phyloP scores from a whole-genome alignment of 2,797 vertebrate genomes.

The Uromys caudimaculatus region DNA sequence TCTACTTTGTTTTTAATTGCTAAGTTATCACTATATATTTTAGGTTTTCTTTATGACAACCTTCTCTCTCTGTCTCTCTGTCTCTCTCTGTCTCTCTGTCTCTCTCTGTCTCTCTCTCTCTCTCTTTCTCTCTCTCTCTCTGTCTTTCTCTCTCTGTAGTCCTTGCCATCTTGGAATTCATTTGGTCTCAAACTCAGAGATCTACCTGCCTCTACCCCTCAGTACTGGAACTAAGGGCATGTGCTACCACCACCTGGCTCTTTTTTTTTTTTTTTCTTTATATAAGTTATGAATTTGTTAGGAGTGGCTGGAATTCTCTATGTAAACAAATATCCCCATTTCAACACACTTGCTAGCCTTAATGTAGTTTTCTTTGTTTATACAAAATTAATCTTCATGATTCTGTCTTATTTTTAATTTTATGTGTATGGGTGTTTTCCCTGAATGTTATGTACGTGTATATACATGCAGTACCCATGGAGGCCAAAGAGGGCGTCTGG shows the following conservation, averaged over 20 bases:
- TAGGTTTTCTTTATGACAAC: slow-evolving; percentile 11
- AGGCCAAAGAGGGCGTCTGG: too few relatives aligned
- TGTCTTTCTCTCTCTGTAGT: neutral
- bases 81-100: too few relatives aligned
- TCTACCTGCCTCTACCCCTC: neutral
- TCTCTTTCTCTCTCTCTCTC: neutral
- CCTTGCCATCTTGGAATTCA: neutral
- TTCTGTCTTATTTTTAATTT: neutral
- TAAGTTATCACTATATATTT: slow-evolving; percentile 16
- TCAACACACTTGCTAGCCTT: neutral
- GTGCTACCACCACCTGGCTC: neutral
- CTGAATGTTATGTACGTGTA: neutral
- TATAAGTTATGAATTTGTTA: slow-evolving; percentile 41
- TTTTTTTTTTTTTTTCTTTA: neutral
- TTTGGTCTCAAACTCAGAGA: neutral
- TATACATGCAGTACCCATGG: neutral
- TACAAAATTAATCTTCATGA: neutral
- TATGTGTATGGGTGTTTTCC: neutral
- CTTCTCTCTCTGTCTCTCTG: neutral
- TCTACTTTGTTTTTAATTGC: neutral
- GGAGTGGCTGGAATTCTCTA: neutral
- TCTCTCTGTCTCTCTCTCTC: too few relatives aligned
- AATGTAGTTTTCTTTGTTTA: slow-evolving; percentile 14
- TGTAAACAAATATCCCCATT: slow-evolving; percentile 26
- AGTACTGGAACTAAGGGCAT: neutral